phyloP scores from a whole-genome alignment of 2,888 invertebrate genomes.

The Aelia acuminata region DNA sequence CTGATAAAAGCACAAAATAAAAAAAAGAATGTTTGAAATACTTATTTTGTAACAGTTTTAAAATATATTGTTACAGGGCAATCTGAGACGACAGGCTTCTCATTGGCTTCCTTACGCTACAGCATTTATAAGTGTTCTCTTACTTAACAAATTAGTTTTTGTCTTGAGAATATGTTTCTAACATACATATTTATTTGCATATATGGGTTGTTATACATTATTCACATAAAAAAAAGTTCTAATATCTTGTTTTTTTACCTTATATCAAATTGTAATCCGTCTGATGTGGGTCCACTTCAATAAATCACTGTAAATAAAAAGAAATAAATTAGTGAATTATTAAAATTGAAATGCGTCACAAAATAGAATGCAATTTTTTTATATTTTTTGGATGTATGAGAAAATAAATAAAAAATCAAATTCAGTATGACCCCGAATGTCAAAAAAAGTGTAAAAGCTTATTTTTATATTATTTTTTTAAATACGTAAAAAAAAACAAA shows the following conservation, averaged over 20 bases:
- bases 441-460: too few relatives aligned
- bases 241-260: too few relatives aligned
- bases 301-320: slow-evolving; percentile 1
- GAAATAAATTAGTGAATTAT: neutral
- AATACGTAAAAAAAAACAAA: too few relatives aligned
- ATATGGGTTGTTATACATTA: neutral
- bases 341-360: neutral
- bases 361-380: too few relatives aligned
- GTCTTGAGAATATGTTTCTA: neutral
- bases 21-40: neutral
- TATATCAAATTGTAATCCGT: neutral
- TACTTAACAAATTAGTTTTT: neutral
- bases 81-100: neutral
- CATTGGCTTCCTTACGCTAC: neutral
- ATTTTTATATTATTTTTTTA: too few relatives aligned
- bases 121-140: neutral
- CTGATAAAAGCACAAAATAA: neutral
- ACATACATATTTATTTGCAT: neutral
- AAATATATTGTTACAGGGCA: neutral
- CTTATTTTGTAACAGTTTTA: neutral
- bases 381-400: too few relatives aligned
- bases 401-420: too few relatives aligned
- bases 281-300: neutral
- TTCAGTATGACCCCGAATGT: too few relatives aligned
- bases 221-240: neutral